Evolutionary conservation across 2,113 vertebrate species (phyloP).

Genomic region (Burhinus oedicnemus): DNA sequence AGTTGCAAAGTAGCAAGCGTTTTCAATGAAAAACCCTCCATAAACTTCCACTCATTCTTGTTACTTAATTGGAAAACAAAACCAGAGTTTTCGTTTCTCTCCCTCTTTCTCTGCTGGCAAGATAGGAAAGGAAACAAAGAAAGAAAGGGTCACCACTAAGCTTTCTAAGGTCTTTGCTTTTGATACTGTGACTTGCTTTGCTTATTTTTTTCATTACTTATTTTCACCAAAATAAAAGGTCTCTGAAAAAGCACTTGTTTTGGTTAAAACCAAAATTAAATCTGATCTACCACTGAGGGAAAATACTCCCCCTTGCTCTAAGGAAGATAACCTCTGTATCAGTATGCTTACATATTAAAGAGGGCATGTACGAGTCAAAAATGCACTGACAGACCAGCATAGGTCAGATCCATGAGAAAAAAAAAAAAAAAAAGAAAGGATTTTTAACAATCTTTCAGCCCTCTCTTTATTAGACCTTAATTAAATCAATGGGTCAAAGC

Average conservation of each 20-base stretch:
- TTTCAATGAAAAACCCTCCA: neutral
- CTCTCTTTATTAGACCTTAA: slow-evolving; percentile 59
- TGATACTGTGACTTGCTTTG: slow-evolving; percentile 20
- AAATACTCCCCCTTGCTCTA: neutral
- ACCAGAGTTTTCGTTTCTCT: neutral
- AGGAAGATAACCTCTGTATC: neutral
- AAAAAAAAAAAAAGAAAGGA: neutral
- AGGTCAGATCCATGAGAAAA: neutral
- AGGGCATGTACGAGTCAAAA: neutral
- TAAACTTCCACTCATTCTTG: slow-evolving; percentile 1
- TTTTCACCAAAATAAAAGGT: slow-evolving; percentile 23
- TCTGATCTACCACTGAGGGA: neutral
- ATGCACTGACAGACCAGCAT: neutral
- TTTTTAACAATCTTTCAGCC: slow-evolving; percentile 57
- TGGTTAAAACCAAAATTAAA: slow-evolving; percentile 47
- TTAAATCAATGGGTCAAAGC: slow-evolving; percentile 57
- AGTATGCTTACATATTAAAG: neutral
- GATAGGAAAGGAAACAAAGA: slow-evolving; percentile 9
- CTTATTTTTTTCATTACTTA: slow-evolving; percentile 38
- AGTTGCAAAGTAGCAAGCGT: neutral
- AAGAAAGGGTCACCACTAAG: slow-evolving; percentile 16
- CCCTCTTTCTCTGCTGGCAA: neutral
- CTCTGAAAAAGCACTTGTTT: slow-evolving; percentile 24
- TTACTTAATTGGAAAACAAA: slow-evolving; percentile 29
- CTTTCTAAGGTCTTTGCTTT: slow-evolving; percentile 37